These are phyloP conservation scores for Liposcelis brunnea DNA, from an alignment of 2,888 invertebrate genomes.

Conservation along the genomic window DNA sequence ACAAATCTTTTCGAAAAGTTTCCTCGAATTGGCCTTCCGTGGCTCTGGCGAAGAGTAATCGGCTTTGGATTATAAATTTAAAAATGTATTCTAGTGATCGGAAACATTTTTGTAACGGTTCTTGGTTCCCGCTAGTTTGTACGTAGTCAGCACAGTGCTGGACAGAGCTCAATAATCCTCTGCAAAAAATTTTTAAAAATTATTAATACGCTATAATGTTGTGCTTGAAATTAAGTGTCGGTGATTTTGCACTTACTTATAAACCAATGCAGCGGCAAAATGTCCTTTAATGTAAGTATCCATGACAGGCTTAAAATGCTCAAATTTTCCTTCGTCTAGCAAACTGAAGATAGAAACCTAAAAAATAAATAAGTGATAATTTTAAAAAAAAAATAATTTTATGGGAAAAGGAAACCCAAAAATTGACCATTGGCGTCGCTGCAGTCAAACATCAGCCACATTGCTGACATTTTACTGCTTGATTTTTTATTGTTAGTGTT, in stretches of 20 bases:
- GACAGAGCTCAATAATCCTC: slow-evolving; percentile 72
- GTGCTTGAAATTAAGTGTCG: background rate
- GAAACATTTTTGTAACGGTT: slow-evolving; percentile 78
- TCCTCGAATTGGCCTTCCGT: slow-evolving; percentile 81
- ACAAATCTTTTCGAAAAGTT: slow-evolving; percentile 64
- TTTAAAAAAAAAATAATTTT: background rate
- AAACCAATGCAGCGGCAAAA: slow-evolving; percentile 86
- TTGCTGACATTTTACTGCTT: no score
- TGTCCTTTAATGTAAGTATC: slow-evolving; percentile 88
- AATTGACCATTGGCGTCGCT: no score
- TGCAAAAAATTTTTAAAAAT: slow-evolving; percentile 22
- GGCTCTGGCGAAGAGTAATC: slow-evolving; percentile 64
- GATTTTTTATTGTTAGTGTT: no score
- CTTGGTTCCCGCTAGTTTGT: slow-evolving; percentile 69
- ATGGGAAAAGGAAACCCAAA: background rate
- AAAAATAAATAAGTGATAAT: slow-evolving; percentile 14
- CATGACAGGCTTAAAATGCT: slow-evolving; percentile 85
- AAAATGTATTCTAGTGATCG: slow-evolving; percentile 83
- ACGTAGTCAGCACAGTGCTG: slow-evolving; percentile 81
- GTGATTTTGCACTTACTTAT: slow-evolving; percentile 44
- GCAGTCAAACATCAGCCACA: no score
- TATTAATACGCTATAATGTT: background rate
- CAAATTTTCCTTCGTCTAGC: slow-evolving; percentile 77
- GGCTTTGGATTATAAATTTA: slow-evolving; percentile 78
- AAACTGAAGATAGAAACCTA: slow-evolving; percentile 74